A percentile compares a stretch with the other conserved stretches of the same genome.
phyloP scores from a whole-genome alignment of 1,140 invertebrate species.

The Zaprionus taronus region DNA sequence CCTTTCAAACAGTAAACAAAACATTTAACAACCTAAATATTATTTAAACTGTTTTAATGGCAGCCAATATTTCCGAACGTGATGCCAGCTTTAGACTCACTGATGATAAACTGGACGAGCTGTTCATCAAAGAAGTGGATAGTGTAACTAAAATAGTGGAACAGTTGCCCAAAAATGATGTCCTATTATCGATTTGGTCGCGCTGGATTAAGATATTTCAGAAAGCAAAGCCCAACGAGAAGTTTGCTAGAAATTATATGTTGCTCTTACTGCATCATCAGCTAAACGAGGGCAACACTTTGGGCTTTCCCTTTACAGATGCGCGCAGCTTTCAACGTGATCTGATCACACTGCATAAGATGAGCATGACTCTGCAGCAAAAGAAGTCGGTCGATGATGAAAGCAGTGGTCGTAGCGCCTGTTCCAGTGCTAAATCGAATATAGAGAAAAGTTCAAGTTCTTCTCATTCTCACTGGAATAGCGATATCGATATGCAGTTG shows the following conservation, averaged over 20 bases:
- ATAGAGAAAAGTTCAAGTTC: neutral
- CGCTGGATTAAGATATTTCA: slow-evolving; percentile 68
- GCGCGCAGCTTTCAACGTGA: slow-evolving; percentile 33
- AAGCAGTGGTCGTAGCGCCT: neutral
- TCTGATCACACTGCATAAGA: slow-evolving; percentile 39
- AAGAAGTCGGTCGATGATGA: neutral
- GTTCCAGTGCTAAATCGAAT: neutral
- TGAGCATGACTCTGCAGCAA: neutral
- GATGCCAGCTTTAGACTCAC: neutral
- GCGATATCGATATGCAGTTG: neutral
- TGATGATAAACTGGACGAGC: slow-evolving; percentile 50
- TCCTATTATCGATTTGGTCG: slow-evolving; percentile 40
- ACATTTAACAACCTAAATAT: slow-evolving; percentile 9
- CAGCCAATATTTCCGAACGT: neutral
- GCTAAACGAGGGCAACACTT: slow-evolving; percentile 40
- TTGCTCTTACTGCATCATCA: slow-evolving; percentile 63
- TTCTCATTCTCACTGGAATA: neutral
- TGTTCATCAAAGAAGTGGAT: slow-evolving; percentile 58
- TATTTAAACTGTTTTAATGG: slow-evolving; percentile 18
- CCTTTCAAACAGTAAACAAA: neutral
- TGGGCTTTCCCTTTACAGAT: slow-evolving; percentile 68
- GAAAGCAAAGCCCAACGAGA: slow-evolving; percentile 37
- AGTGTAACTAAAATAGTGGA: slow-evolving; percentile 37
- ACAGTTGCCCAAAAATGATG: slow-evolving; percentile 31
- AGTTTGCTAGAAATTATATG: slow-evolving; percentile 66